Base-by-base conservation (phyloP, 2,113 vertebrate species). In the Oceanites oceanicus region DNA sequence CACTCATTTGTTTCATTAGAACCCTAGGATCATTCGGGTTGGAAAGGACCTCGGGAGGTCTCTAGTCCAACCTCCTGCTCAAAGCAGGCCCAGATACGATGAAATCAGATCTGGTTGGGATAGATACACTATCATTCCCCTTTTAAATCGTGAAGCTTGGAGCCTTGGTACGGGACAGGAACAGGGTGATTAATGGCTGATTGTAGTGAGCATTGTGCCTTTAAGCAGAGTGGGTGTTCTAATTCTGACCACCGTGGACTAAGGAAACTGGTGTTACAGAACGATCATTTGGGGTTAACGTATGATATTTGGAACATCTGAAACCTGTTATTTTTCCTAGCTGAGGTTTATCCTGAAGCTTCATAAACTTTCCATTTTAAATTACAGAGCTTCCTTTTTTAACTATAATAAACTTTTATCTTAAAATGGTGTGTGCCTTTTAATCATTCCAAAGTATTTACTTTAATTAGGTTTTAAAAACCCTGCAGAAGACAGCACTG, bases 331-430 rank as follows among this genome's bases (percentile, higher is more conserved):
- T 98, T 98, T 96, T 97, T 96, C 79, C 75, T 96, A 97, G 92
- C 96, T 98, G 97, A 98, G 97, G 97, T 98, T 98, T 98, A 97
- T 97, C 93, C 97, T 94, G 94, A 91, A 97, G 96, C 95, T 98
- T 96, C 97, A 96, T 97, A 97, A 98, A 97, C 97, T 98, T 98
- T 98, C 97, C 97, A 97, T 98, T 98, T 98, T 97, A 98, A 98
- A 98, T 98, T 98, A 97, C 52, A 98, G 97, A 98, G 97, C 97
- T 98, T 98, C 96, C 96, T 97, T 97, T 97, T 96, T 97, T 96
- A 96, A 98, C 96, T 98, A 97, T 98, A 97, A 97, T 97, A 97
- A 98, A 98, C 97, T 98, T 98, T 98, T 98, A 98, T 98, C 98
- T 98, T 96, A 96, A 98, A 98, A 97, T 97, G 95, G 89, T 98